These are phyloP conservation scores for Etheostoma perlongum DNA, from an alignment of 2,797 vertebrate genomes.

Conservation along the genomic window DNA sequence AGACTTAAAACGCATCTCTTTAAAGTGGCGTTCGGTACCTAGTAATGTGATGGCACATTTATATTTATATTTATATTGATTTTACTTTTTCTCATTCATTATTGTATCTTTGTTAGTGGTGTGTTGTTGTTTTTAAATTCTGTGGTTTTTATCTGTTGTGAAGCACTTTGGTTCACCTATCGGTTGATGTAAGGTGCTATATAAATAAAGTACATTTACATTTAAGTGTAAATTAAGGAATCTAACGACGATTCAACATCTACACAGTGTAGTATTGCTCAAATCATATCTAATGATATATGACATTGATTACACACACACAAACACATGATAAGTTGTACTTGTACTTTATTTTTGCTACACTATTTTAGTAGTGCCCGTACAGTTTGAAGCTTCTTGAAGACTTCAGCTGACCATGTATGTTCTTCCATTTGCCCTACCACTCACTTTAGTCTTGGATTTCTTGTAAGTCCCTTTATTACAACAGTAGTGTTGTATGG, in stretches of 20 bases:
- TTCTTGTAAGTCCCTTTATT: conserved; percentile 50
- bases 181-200: no score
- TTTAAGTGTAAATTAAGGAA: background rate
- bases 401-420: conserved; percentile 5
- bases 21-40: no score
- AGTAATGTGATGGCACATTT: no score
- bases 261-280: background rate
- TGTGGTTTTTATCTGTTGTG: no score
- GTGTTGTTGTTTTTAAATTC: no score
- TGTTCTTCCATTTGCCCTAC: conserved; percentile 12
- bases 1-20: no score
- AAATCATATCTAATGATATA: background rate
- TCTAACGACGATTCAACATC: background rate
- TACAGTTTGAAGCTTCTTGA: background rate
- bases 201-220: no score
- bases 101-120: no score
- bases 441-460: conserved; percentile 37
- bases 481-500: conserved; percentile 43
- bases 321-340: background rate
- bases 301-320: background rate
- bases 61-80: no score
- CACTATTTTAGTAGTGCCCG: no score
- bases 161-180: no score
- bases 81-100: no score
- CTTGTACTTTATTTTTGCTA: background rate